phyloP scores from a whole-genome alignment of 2,797 vertebrate genomes.

The Hydrophis major region DNA sequence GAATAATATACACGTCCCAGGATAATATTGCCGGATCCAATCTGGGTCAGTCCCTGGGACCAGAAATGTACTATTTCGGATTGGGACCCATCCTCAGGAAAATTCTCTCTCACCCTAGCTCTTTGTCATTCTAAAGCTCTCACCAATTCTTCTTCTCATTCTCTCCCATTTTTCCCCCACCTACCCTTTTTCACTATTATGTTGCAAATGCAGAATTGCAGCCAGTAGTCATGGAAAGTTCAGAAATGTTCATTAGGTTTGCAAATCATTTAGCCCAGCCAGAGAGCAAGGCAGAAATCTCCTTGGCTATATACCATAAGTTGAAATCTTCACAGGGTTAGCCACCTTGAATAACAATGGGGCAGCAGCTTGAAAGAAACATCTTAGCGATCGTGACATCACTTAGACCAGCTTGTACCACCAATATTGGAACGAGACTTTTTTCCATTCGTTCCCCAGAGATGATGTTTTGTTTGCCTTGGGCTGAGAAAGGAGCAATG shows the following conservation, averaged over 20 bases:
- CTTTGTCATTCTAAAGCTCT: background rate
- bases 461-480: background rate
- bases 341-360: background rate
- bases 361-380: background rate
- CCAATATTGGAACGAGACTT: background rate
- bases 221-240: background rate
- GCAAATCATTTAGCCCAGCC: background rate
- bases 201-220: background rate
- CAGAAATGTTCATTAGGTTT: background rate
- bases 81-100: too few species aligned
- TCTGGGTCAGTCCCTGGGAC: too few species aligned
- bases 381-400: background rate
- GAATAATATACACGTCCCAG: too few species aligned
- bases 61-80: too few species aligned
- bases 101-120: background rate
- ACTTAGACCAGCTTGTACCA: background rate
- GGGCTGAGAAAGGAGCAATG: background rate
- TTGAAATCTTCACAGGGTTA: background rate
- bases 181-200: constrained; percentile 18
- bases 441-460: background rate
- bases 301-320: background rate
- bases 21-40: too few species aligned
- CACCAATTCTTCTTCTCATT: background rate
- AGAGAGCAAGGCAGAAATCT: background rate
- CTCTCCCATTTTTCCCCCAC: background rate